phyloP scores from a whole-genome alignment of 2,888 invertebrate species.

The Bombyx huttoni region DNA sequence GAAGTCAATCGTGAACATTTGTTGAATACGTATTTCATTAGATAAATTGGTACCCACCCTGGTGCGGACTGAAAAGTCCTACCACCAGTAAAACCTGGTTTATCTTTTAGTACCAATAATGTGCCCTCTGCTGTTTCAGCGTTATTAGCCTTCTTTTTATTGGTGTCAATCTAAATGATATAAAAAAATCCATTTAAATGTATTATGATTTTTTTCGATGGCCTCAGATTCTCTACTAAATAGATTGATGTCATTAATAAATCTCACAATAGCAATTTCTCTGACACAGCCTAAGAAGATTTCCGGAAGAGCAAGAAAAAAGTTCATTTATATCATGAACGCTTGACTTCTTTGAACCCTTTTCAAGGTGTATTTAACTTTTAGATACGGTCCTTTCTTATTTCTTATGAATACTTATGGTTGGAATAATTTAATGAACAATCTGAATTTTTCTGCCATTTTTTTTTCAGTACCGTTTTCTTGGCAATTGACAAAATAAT shows the following conservation, averaged over 20 bases:
- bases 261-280: conserved; percentile 11
- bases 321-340: conserved; percentile 16
- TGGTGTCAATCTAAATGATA: neutral
- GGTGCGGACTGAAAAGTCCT: no score
- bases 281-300: conserved; percentile 5
- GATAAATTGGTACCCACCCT: no score
- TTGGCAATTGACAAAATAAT: no score
- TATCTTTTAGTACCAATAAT: no score
- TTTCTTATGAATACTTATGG: conserved; percentile 1
- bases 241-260: conserved; percentile 8
- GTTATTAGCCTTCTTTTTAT: no score
- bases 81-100: no score
- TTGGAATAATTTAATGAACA: neutral
- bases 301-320: conserved; percentile 8
- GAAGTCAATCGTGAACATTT: no score
- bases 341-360: conserved; percentile 8
- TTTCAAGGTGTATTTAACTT: conserved; percentile 9
- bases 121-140: no score
- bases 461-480: no score
- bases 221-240: neutral
- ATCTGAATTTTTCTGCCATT: neutral
- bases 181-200: neutral
- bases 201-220: neutral
- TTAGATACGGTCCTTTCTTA: conserved; percentile 1
- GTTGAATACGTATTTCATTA: no score